Evolutionary conservation across 2,888 invertebrate species (phyloP), one percentile per base, ranked within the genome.

Genomic region (Scaptomyza polygonia): DNA sequence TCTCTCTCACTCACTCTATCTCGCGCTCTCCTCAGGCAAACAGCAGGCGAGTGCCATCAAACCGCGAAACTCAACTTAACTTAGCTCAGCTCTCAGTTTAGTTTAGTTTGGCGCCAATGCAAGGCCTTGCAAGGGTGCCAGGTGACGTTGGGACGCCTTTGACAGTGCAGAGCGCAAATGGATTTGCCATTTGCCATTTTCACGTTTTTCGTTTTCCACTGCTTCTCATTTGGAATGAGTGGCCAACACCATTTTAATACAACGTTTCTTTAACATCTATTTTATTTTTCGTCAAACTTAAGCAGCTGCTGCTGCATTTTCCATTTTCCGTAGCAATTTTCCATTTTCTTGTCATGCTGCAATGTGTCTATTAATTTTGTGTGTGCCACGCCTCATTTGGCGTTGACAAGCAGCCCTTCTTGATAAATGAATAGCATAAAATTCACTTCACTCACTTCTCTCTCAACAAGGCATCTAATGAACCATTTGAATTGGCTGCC

Each of bases 111-210:
- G 3, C 2, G 36, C 14, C 9, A 30, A 21, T 9, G 9, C 5
- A 11, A 1, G 8, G 6, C 9, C 18, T n/a, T 9, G 9, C 5
- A 11, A 1, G 8, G 6, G 52, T 7, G 54, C 47, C 76, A 62
- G 67, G 68, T 72, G 67, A 71, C 62, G 68, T 57, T 55, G 32
- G 59, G 40, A 7, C 34, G 56, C 71, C 70, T 75, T 80, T 77
- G 86, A 81, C 79, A 80, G 68, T 53, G 52, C 65, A 59, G 65
- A 77, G 62, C 66, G 84, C 71, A 87, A 86, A 88, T 87, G 88
- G 88, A 84, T 87, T 88, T 58, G 62, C 48, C 42, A 62, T 61
- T 78, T 76, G 55, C 70, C 61, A 73, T 70, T 75, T 75, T 56
- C 54, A 39, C 39, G 39, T 39, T 39, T 39, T 39, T 9, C 48